Evolutionary conservation across 2,797 vertebrate genomes (phyloP), one percentile per base, ranked within the genome.

Genomic region (Semotilus atromaculatus): DNA sequence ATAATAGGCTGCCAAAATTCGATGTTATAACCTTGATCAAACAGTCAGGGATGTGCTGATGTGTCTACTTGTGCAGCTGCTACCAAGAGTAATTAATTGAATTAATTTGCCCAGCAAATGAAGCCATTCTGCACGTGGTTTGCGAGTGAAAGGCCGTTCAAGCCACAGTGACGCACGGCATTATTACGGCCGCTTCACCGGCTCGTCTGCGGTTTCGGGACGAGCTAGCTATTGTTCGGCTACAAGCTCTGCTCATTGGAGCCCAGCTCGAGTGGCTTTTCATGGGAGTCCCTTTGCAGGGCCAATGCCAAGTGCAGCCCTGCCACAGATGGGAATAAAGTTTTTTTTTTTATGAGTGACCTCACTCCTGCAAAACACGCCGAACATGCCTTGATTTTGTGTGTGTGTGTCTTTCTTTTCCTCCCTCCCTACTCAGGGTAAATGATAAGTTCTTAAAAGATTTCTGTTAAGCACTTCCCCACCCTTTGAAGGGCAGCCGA

Each of bases 51-150:
- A 68, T 75, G 77, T 86, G 84, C 83, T 81, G 88, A 89, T 89
- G 74, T 78, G 79, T 86, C 53, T 48, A 13, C 66, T 66, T 40
- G 71, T 81, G 86, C 80, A 86, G 71, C 81, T 80, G 79, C 34
- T 62, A 64, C 23, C 18, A 31, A 64, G 34, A 73, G 85, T 81
- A 82, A 88, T 89, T 90, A 82, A 86, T 88, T 53, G 18, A 82
- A 79, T 87, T 86, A 80, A 86, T 88, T 88, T 81, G 38, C 74
- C 38, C n/a, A 5, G 70, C n/a, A 85, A 85, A 86, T 85, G 45
- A 87, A 78, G 81, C 83, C 40, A 31, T 85, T 89, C 81, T 85
- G 58, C 62, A 26, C 5, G 5, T 60, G 3, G n/a, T 55, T 48
- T 11, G 9, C 19, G 7, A 79, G 48, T 84, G 53, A 80, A 84